These are phyloP conservation scores for Sminthurides bifidus DNA, from an alignment of 1,140 invertebrate genomes.

Conservation along the genomic window DNA sequence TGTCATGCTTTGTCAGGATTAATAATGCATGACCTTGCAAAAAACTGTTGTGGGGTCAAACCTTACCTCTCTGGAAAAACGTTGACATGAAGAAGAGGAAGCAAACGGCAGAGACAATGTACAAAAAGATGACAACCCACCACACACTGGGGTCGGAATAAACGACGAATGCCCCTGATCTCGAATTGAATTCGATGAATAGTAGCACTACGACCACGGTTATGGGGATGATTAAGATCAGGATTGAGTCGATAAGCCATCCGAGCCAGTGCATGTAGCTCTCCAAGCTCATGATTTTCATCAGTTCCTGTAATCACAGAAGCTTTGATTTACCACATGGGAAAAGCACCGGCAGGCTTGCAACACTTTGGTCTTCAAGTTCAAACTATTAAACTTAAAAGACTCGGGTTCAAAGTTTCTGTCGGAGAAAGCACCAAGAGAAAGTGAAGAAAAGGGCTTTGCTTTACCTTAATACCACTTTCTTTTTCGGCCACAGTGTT, in stretches of 20 bases:
- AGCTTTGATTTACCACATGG: neutral
- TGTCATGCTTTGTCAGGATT: neutral
- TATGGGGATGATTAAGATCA: conserved; percentile 12
- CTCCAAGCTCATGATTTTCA: conserved; percentile 22
- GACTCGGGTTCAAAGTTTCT: too few relatives aligned
- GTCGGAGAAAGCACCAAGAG: too few relatives aligned
- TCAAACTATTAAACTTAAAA: too few relatives aligned
- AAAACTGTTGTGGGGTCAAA: neutral
- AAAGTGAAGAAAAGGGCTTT: too few relatives aligned
- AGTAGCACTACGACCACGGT: conserved; percentile 15
- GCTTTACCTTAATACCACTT: conserved; percentile 24
- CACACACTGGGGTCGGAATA: conserved; percentile 13
- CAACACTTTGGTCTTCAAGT: too few relatives aligned
- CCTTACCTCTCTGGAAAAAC: conserved; percentile 26
- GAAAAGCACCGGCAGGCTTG: neutral
- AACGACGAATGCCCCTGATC: conserved; percentile 15
- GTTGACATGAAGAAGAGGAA: conserved; percentile 24
- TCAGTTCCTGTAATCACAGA: conserved; percentile 13
- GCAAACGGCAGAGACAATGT: conserved; percentile 13
- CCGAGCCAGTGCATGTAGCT: conserved; percentile 24
- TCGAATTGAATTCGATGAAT: conserved; percentile 10
- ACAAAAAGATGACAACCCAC: conserved; percentile 20
- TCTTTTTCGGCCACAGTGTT: conserved; percentile 21
- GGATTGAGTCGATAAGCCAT: conserved; percentile 24
- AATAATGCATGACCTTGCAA: too few relatives aligned